Evolutionary conservation across 1,140 invertebrate species (phyloP).

Genomic region (Antheraea mylitta): DNA sequence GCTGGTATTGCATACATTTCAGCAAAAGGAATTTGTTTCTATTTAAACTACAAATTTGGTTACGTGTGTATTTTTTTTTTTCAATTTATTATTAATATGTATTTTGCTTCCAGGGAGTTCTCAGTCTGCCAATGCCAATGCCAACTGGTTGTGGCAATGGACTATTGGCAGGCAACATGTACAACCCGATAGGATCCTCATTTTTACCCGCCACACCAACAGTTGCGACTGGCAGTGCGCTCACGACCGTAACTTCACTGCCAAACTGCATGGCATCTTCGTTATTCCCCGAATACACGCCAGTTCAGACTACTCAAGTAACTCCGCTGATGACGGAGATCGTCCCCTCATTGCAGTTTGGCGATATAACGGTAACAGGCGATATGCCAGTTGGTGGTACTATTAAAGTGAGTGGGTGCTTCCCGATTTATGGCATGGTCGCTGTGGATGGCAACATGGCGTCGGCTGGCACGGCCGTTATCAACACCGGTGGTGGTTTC

Average conservation of each 20-base stretch:
- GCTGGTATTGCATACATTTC: too few relatives aligned
- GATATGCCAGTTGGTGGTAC: slow-evolving; percentile 59
- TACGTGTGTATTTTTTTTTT: too few relatives aligned
- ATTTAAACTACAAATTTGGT: too few relatives aligned
- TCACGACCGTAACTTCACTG: slow-evolving; percentile 23
- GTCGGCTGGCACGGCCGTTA: slow-evolving; percentile 46
- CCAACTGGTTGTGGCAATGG: slow-evolving; percentile 19
- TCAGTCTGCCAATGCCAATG: slow-evolving; percentile 8
- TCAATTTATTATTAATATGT: too few relatives aligned
- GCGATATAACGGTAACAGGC: slow-evolving; percentile 54
- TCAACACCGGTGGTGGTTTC: slow-evolving; percentile 32
- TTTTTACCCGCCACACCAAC: slow-evolving; percentile 11
- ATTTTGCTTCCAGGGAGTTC: background rate
- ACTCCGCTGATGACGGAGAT: slow-evolving; percentile 51
- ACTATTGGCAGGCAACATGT: slow-evolving; percentile 8
- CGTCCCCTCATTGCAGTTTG: slow-evolving; percentile 52
- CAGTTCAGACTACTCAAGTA: slow-evolving; percentile 26
- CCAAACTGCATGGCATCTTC: slow-evolving; percentile 12
- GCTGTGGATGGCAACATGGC: slow-evolving; percentile 54
- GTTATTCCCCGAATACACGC: slow-evolving; percentile 8
- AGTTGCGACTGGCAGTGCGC: slow-evolving; percentile 13
- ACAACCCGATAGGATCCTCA: slow-evolving; percentile 16
- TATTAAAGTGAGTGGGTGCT: slow-evolving; percentile 60
- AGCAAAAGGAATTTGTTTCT: too few relatives aligned
- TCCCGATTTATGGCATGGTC: slow-evolving; percentile 61